Evolutionary conservation across 1,140 invertebrate genomes (phyloP), one percentile per base, ranked within the genome.

Genomic region (Formica exsecta): DNA sequence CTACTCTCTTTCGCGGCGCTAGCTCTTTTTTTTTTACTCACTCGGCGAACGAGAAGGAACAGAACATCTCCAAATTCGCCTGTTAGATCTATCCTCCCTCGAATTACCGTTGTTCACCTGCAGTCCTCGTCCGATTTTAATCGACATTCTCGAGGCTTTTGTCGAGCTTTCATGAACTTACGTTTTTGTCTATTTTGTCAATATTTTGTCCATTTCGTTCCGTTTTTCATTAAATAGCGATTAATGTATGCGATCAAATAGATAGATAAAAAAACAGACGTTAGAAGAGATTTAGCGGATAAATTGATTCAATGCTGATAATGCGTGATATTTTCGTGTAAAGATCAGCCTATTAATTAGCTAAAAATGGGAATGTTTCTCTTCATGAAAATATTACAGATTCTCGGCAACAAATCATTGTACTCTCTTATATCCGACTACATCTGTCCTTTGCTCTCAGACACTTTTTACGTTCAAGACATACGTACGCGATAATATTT

Each of bases 1-100:
- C 79, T 83, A 83, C 68, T 83, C 79, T 83, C 79, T 62, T 83
- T 81, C 32, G 38, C 51, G 65, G 59, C 36, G 77, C 9, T 8
- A 6, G 25, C 7, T 61, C 38, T n/a, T 71, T 71, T 73, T 32
- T 71, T 25, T 38, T 48, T 29, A 25, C 38, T 83, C 61, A 74
- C 79, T 74, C 66, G 13, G 19, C 25, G 22, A 71, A 44, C 36
- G 25, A 73, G 22, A 83, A 83, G 59, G 54, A 54, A 16, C 11
- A 22, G 16, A 44, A 61, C 38, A 44, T 19, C 11, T 48, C 19
- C 13, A 48, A 51, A 4, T 61, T 61, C 25, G 7, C 5, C 48
- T 29, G n/a, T 54, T 32, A 61, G 13, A 73, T 3, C 16, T 25
- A 38, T n/a, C 11, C 38, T 44, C 29, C n/a, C 16, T 81, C 7